A percentile compares a stretch with the other conserved stretches of the same genome.
Conservation (phyloP, 1,140 invertebrate genomes). For the Fopius arisanus region DNA sequence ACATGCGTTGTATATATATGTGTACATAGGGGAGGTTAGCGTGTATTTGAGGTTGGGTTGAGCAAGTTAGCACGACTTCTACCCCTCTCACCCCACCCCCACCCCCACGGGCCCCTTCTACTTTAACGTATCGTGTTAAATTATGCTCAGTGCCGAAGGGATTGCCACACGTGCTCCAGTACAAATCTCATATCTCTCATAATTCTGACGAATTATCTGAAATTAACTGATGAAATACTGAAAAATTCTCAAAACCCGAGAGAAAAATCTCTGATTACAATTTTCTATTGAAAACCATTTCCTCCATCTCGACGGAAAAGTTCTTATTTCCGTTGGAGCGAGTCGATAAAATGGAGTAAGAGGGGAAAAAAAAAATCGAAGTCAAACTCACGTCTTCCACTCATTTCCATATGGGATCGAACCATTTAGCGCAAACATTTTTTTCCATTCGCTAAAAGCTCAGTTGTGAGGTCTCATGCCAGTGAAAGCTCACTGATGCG, state of each 20-base stretch:
- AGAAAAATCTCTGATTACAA: no score
- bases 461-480: slow-evolving; percentile 11
- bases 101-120: not conserved
- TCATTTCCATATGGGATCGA: slow-evolving; percentile 64
- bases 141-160: slow-evolving; percentile 59
- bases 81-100: slow-evolving; percentile 8
- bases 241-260: not conserved
- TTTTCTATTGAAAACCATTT: no score
- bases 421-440: slow-evolving; percentile 65
- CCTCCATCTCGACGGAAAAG: not conserved
- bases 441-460: slow-evolving; percentile 62
- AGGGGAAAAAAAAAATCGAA: slow-evolving; percentile 34
- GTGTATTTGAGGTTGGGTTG: slow-evolving; percentile 64
- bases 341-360: slow-evolving; percentile 1
- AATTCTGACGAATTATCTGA: not conserved
- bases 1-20: not conserved
- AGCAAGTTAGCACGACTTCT: slow-evolving; percentile 63
- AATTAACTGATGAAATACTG: not conserved
- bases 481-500: not conserved
- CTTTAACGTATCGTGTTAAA: slow-evolving; percentile 64
- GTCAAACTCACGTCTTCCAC: slow-evolving; percentile 30
- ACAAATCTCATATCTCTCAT: slow-evolving; percentile 1
- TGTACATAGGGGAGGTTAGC: slow-evolving; percentile 10
- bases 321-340: slow-evolving; percentile 7
- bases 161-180: slow-evolving; percentile 26